Percentiles rank a stretch among this genome's conserved stretches.
These are phyloP conservation scores for Drosophila merina DNA, from an alignment of 2,888 invertebrate species.

Conservation along the genomic window DNA sequence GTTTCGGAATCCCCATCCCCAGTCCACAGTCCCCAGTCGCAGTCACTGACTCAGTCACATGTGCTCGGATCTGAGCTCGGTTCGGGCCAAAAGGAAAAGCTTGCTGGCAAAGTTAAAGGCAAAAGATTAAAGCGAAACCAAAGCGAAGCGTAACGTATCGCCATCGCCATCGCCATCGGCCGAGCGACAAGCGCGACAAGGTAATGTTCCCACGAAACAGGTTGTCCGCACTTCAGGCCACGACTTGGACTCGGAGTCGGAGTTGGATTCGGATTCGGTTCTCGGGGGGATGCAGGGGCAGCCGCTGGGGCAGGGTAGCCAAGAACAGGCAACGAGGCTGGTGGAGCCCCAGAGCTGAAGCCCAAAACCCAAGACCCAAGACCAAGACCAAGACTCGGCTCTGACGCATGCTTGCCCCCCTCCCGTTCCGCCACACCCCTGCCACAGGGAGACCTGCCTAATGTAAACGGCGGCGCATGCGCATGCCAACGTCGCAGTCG, in stretches of 20 bases:
- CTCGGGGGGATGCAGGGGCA: slow-evolving; percentile 11
- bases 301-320: slow-evolving; percentile 22
- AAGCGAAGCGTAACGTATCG: slow-evolving; percentile 78
- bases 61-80: slow-evolving; percentile 34
- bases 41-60: slow-evolving; percentile 23
- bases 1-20: slow-evolving; percentile 17
- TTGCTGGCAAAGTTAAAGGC: slow-evolving; percentile 37
- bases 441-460: slow-evolving; percentile 46
- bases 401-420: slow-evolving; percentile 68
- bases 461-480: slow-evolving; percentile 74
- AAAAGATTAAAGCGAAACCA: slow-evolving; percentile 77
- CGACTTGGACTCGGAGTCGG: slow-evolving; percentile 58
- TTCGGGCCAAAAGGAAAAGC: slow-evolving; percentile 21
- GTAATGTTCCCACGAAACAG: slow-evolving; percentile 84
- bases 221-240: slow-evolving; percentile 82
- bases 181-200: slow-evolving; percentile 80
- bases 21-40: not conserved
- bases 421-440: slow-evolving; percentile 25
- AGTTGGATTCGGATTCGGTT: slow-evolving; percentile 21
- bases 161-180: slow-evolving; percentile 77
- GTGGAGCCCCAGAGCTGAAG: slow-evolving; percentile 30
- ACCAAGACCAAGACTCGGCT: slow-evolving; percentile 43
- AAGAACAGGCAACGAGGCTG: slow-evolving; percentile 33
- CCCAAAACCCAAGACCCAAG: slow-evolving; percentile 22
- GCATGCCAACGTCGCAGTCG: slow-evolving; percentile 67